Evolutionary conservation across 2,797 vertebrate species (phyloP), one percentile per base, ranked within the genome.

Genomic region (Fistularia commersonii): DNA sequence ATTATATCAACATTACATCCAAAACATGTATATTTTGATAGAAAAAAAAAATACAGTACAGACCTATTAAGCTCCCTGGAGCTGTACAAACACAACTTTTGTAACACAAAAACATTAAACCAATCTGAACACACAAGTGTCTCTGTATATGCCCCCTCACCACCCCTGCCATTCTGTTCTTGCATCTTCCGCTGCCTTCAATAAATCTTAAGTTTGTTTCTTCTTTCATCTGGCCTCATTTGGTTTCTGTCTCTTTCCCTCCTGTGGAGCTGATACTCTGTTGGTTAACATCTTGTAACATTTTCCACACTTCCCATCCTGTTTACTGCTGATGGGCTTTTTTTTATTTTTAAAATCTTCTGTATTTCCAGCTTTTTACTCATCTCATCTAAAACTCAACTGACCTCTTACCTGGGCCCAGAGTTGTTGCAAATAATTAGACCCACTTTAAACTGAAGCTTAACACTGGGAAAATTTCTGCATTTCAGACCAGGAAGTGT

Each of bases 1-100:
- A 90, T 88, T 88, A 87, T 87, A 84, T 83, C 79, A 71, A 74
- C 87, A 92, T 93, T 93, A 91, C 87, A 92, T 87, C 90, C 90
- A 82, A 88, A 93, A 90, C 92, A 90, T 97, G 93, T 94, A 95
- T 93, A 91, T 92, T 91, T 92, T 91, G 88, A 89, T 91, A 87
- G n/a, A n/a, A n/a, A n/a, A n/a, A n/a, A n/a, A n/a, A n/a, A n/a
- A 80, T 66, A 77, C 71, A 60, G 71, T 76, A 73, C 79, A 79
- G 74, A 83, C 79, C 57, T 85, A 74, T 80, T 64, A 32, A 71
- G 88, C 84, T 87, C 79, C 35, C 54, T 40, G 45, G 83, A 87
- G 85, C 86, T 76, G 72, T 75, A 57, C 77, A 85, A 81, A 66
- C 34, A 68, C 53, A 64, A 66, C 11, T 32, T 88, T 89, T 91